These are phyloP conservation scores for Brachionus rubens DNA, from an alignment of 1,140 invertebrate species.

Conservation along the genomic window DNA sequence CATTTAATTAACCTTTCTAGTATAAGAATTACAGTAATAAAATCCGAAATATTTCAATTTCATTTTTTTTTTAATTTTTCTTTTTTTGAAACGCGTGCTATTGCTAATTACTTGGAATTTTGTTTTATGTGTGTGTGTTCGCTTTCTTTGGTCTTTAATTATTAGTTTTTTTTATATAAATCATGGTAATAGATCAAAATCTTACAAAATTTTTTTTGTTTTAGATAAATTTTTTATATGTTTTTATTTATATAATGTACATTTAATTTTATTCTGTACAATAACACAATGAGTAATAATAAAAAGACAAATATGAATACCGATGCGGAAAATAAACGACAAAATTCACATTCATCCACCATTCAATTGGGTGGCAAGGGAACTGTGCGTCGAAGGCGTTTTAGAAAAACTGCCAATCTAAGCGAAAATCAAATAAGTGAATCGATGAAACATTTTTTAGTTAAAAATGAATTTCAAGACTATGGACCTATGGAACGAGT, in stretches of 20 bases:
- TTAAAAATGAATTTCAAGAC: constrained; percentile 22
- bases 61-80: too few relatives aligned
- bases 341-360: constrained; percentile 6
- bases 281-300: too few relatives aligned
- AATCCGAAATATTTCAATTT: not conserved
- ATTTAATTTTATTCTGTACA: constrained; percentile 1
- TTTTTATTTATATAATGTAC: constrained; percentile 12
- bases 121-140: too few relatives aligned
- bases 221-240: constrained; percentile 12
- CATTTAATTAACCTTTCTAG: constrained; percentile 34
- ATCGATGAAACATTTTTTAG: constrained; percentile 24
- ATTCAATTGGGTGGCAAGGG: constrained; percentile 40
- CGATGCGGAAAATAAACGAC: not conserved
- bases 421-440: constrained; percentile 30
- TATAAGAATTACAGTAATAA: not conserved
- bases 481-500: constrained; percentile 40
- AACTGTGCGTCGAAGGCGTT: constrained; percentile 20
- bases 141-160: too few relatives aligned
- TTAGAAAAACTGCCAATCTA: constrained; percentile 7
- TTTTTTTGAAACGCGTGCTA: too few relatives aligned
- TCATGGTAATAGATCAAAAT: too few relatives aligned
- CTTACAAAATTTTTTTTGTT: not conserved
- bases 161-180: too few relatives aligned
- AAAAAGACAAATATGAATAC: not conserved
- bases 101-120: not conserved